Conservation (phyloP, 2,797 vertebrate genomes). For the Cuculus canorus region DNA sequence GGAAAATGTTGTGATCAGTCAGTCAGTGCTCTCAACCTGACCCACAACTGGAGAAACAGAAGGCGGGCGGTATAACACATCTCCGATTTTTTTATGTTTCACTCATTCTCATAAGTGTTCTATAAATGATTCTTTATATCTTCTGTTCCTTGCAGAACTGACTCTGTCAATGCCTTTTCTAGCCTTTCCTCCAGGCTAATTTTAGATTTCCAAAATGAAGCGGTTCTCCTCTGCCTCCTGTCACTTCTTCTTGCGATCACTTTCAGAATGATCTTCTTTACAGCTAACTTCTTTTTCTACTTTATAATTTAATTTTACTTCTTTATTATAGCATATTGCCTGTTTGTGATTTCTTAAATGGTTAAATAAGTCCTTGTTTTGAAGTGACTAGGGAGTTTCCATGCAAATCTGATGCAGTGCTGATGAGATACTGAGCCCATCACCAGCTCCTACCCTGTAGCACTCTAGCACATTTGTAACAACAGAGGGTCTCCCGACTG, state of each 20-base stretch:
- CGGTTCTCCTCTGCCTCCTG: background rate
- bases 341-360: background rate
- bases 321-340: background rate
- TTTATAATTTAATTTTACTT: background rate
- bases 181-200: slow-evolving; percentile 10
- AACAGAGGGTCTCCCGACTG: background rate
- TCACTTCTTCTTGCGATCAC: background rate
- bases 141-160: background rate
- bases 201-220: slow-evolving; percentile 38
- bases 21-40: background rate
- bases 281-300: background rate
- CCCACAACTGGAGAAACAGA: background rate
- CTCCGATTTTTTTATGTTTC: background rate
- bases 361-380: background rate
- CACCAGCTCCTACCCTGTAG: background rate
- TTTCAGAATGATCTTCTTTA: background rate
- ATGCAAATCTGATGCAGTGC: fast-evolving
- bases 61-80: background rate
- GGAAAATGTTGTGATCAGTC: background rate
- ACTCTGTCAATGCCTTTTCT: background rate
- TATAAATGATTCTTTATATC: background rate
- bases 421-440: background rate
- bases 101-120: background rate
- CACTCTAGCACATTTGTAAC: background rate
- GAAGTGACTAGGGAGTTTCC: background rate